Evolutionary conservation across 2,113 vertebrate genomes (phyloP).

Genomic region (Ginglymostoma cirratum): DNA sequence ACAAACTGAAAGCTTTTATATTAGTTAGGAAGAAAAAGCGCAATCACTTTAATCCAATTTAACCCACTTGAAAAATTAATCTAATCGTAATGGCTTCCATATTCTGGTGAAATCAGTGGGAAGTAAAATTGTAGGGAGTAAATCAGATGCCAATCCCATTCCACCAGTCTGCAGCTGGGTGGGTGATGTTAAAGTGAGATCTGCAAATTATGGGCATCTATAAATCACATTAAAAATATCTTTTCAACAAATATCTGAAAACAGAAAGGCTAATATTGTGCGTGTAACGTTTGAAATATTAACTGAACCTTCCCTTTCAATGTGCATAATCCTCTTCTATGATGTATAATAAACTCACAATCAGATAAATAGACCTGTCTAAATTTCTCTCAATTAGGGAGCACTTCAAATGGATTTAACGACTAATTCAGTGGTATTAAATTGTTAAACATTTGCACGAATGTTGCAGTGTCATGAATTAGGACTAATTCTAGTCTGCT

Average conservation of each 20-base stretch:
- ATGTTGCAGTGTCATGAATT: background rate
- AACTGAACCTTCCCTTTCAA: background rate
- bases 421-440: background rate
- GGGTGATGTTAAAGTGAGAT: background rate
- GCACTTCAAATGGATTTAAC: background rate
- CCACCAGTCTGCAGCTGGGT: background rate
- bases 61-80: background rate
- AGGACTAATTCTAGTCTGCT: background rate
- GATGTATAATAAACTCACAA: background rate
- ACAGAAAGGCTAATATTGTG: background rate
- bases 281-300: background rate
- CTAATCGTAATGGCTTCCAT: background rate
- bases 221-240: background rate
- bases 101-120: background rate
- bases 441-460: background rate
- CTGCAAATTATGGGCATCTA: background rate
- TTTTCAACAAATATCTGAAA: background rate
- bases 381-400: background rate
- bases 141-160: background rate
- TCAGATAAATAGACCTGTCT: background rate
- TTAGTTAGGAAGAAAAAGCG: background rate
- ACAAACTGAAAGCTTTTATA: background rate
- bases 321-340: background rate
- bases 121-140: background rate
- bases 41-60: background rate